phyloP scores from a whole-genome alignment of 2,888 invertebrate genomes.

The Pycnomerus fuliginosus region DNA sequence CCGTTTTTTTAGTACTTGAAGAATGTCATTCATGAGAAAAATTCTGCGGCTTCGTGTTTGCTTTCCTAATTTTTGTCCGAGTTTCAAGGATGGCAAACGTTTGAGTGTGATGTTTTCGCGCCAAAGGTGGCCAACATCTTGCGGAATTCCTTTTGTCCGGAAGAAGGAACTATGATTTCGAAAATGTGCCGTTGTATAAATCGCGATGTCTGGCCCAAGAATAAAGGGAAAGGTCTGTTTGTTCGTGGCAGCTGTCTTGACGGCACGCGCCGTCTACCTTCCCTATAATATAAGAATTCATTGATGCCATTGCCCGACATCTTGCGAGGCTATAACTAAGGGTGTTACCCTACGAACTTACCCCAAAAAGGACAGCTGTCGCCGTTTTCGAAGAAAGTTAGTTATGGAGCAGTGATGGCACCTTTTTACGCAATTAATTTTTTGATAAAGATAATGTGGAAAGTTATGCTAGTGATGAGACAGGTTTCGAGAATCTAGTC shows the following conservation, averaged over 20 bases:
- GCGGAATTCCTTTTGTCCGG: slow-evolving; percentile 26
- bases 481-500: too few relatives aligned
- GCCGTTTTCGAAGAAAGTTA: too few relatives aligned
- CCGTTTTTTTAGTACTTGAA: too few relatives aligned
- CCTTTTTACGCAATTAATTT: too few relatives aligned
- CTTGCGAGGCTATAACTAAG: too few relatives aligned
- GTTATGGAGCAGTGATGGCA: too few relatives aligned
- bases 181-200: slow-evolving; percentile 27
- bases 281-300: slow-evolving; percentile 29
- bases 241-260: slow-evolving; percentile 31
- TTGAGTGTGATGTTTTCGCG: slow-evolving; percentile 11
- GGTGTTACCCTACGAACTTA: slow-evolving; percentile 35
- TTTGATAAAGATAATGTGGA: too few relatives aligned
- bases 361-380: too few relatives aligned
- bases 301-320: too few relatives aligned
- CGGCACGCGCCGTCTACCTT: slow-evolving; percentile 36
- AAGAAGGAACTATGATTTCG: slow-evolving; percentile 4
- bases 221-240: slow-evolving; percentile 24
- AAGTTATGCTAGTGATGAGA: too few relatives aligned
- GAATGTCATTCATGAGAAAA: slow-evolving; percentile 14
- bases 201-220: slow-evolving; percentile 33
- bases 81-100: slow-evolving; percentile 10
- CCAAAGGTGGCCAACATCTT: slow-evolving; percentile 6
- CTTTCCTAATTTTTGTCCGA: slow-evolving; percentile 5
- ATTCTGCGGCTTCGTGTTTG: slow-evolving; percentile 1